A percentile compares a stretch with the other conserved stretches of the same genome.
Evolutionary conservation across 2,113 vertebrate genomes (phyloP).

Genomic region (Columbina picui): DNA sequence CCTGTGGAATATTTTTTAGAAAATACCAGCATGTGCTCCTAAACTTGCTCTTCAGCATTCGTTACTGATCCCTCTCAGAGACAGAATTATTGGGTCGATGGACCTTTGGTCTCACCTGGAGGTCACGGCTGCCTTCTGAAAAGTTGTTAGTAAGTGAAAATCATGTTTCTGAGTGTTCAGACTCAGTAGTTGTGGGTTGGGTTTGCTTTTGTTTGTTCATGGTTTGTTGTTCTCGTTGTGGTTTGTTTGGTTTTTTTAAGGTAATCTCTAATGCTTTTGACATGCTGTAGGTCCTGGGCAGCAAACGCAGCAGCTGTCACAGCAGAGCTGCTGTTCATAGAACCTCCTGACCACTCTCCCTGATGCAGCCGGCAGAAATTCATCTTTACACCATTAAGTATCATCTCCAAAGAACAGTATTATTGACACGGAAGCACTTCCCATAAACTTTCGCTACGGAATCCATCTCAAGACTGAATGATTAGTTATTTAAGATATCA

Average conservation of each 20-base stretch:
- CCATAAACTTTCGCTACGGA: background rate
- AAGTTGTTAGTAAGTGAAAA: background rate
- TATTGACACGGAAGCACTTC: background rate
- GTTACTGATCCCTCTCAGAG: background rate
- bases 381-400: background rate
- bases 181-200: too few species aligned
- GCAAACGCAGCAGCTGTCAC: background rate
- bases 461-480: background rate
- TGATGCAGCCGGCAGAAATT: background rate
- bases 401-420: background rate
- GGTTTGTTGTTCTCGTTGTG: background rate
- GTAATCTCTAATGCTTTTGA: background rate
- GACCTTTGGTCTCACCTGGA: background rate
- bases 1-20: background rate
- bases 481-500: background rate
- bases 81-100: background rate
- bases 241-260: background rate
- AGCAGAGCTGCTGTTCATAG: background rate
- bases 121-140: background rate
- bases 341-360: background rate
- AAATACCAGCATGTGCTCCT: background rate
- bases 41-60: rapidly evolving
- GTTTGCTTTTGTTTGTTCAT: too few species aligned
- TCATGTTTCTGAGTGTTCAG: background rate
- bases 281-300: background rate